Base-by-base conservation (phyloP, 2,888 invertebrate genomes). In the Dasysyrphus albostriatus region DNA sequence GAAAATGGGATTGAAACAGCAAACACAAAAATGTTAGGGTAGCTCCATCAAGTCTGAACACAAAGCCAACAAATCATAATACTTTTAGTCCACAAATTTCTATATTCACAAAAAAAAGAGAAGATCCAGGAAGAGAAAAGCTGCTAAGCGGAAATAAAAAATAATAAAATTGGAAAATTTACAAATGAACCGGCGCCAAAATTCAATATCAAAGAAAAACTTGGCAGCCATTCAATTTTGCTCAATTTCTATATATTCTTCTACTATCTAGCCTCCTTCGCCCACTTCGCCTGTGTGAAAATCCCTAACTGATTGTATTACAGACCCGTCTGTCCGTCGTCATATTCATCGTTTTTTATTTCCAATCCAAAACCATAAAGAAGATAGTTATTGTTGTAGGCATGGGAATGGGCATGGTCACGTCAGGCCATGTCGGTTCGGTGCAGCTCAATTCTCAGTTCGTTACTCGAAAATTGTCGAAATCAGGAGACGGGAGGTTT, bases 111-210 rank as follows among this genome's bases (percentile, higher is more conserved):
- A n/a, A 73, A 83, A 58, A 75, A 76, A 24, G 24, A 80, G 44
- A 59, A 44, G n/a, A 44, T 1, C 0, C 44, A 7, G 44, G 29
- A 73, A 39, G 24, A 39, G 24, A 54, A 85, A 76, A 76, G 51
- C 44, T 81, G 63, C 59, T 77, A 69, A 82, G 72, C 81, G 69
- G 82, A 85, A 81, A 85, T 77, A 77, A 77, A 24, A 85, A 85
- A 85, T 82, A 85, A 85, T 85, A 85, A 82, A 80, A 82, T 77
- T 77, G 61, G 73, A 82, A 54, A 85, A 82, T 82, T 82, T 82
- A 82, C 85, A 85, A 78, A 85, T 82, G 77, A 77, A 82, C 82
- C 82, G 82, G 74, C 82, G 85, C 82, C 82, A 81, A 85, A 85
- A 81, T 82, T 85, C 76, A 82, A 77, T 77, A 85, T 82, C 77